phyloP scores from a whole-genome alignment of 2,888 invertebrate genomes.

The Campoplex nolae region DNA sequence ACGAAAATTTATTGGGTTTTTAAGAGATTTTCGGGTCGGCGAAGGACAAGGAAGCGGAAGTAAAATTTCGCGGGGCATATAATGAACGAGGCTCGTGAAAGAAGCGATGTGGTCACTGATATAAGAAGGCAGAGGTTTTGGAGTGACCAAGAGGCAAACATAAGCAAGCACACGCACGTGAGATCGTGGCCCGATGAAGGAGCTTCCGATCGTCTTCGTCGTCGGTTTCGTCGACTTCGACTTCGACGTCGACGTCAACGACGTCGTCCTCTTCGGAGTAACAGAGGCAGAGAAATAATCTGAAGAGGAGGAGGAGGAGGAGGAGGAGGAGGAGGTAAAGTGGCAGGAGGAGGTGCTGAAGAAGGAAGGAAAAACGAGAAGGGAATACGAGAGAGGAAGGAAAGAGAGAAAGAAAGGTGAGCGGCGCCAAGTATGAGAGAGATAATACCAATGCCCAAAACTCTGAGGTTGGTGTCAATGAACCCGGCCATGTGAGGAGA shows the following conservation, averaged over 20 bases:
- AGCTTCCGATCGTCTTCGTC: constrained; percentile 53
- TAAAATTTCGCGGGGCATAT: constrained; percentile 36
- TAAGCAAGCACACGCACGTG: constrained; percentile 46
- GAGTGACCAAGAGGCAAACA: constrained; percentile 26
- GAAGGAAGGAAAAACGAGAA: constrained; percentile 62
- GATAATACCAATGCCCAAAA: constrained; percentile 83
- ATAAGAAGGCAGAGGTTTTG: constrained; percentile 48
- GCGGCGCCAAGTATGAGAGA: constrained; percentile 76
- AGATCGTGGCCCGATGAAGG: constrained; percentile 49
- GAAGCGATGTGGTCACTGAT: constrained; percentile 45
- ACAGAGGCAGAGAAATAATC: constrained; percentile 13
- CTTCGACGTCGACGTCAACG: constrained; percentile 36
- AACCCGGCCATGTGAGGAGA: constrained; percentile 83
- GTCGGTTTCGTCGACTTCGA: constrained; percentile 55
- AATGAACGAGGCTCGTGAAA: constrained; percentile 49
- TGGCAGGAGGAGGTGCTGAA: constrained; percentile 32
- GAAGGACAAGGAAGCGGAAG: constrained; percentile 40
- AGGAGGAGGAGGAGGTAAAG: constrained; percentile 34
- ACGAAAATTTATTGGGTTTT: constrained; percentile 15
- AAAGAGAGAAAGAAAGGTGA: constrained; percentile 47
- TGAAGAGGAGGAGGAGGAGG: constrained; percentile 15
- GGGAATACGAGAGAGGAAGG: constrained; percentile 45
- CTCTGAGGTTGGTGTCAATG: constrained; percentile 83
- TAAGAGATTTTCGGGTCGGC: constrained; percentile 8
- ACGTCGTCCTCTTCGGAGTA: constrained; percentile 37